Base-by-base conservation (phyloP, 2,797 vertebrate genomes). In the Prionace glauca region DNA sequence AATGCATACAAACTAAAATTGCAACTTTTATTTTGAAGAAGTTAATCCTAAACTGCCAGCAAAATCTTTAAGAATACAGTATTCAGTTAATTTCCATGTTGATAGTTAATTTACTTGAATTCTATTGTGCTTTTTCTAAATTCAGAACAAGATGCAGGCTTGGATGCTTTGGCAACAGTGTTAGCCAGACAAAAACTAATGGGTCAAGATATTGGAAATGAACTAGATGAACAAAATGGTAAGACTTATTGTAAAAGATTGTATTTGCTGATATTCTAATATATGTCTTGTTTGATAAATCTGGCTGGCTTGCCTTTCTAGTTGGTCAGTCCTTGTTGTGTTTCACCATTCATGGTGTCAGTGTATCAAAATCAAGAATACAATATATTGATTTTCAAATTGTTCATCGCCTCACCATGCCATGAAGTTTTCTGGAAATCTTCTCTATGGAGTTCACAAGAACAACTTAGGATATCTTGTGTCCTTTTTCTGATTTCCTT, bases 211-310 rank as follows among this genome's bases (percentile, higher is more conserved):
- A 99, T 99, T 74, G 98, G 99, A 96, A 99, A 99, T 3, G 99
- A 99, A 96, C 97, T 99, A 97, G 99, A 99, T 2, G 99, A 99
- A 95, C 99, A 99, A 77, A 99, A 99, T 0, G 99, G 99, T 99
- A 98, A 98, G 97, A 96, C 14, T 7, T 32, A 56, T 50, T 72
- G 7, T 2, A 50, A 12, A 32, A 36, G 20, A 32, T 74, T n/a
- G 45, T 77, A 10, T 32, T 79, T 79, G 32, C 56, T 32, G 3
- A 26, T 26, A 36, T 45, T 41, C 18, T 94, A 45, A 45, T 26
- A 72, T 94, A 4, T 50, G 20, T 3, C 67, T 94, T 69, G n/a
- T 71, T 1, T 56, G 12, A 41, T 29, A 71, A 60, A 22, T 69
- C 26, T 92, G 62, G 20, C 41, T 14, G 50, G 45, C 65, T 94